Conservation (phyloP, 2,888 invertebrate species). For the Neoscelio sp. region DNA sequence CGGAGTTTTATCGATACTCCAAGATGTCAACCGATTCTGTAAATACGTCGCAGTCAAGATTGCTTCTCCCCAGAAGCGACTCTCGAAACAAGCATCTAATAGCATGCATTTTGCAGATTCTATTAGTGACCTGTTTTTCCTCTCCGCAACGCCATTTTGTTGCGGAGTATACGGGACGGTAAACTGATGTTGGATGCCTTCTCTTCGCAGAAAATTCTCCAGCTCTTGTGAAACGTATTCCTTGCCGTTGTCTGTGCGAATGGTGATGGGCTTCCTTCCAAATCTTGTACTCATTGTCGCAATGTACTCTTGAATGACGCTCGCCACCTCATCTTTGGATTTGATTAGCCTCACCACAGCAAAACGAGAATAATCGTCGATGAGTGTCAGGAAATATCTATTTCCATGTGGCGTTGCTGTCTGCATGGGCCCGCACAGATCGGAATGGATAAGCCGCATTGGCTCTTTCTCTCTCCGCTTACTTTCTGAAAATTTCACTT, state of each 20-base stretch:
- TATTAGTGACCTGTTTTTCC: slow-evolving; percentile 40
- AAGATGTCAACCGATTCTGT: slow-evolving; percentile 23
- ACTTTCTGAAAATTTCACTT: slow-evolving; percentile 64
- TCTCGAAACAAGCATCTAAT: slow-evolving; percentile 32
- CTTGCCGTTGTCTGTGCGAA: slow-evolving; percentile 28
- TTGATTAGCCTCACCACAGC: slow-evolving; percentile 49
- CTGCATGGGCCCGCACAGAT: slow-evolving; percentile 72
- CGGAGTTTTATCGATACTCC: slow-evolving; percentile 31
- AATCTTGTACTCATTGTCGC: slow-evolving; percentile 39
- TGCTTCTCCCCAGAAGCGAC: slow-evolving; percentile 53
- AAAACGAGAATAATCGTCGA: slow-evolving; percentile 63
- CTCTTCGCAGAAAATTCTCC: slow-evolving; percentile 23
- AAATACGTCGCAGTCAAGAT: slow-evolving; percentile 47
- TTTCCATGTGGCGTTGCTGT: slow-evolving; percentile 62
- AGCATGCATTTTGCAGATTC: slow-evolving; percentile 49
- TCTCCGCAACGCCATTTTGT: slow-evolving; percentile 56
- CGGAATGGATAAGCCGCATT: slow-evolving; percentile 68
- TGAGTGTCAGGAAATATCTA: slow-evolving; percentile 66
- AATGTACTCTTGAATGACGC: slow-evolving; percentile 46
- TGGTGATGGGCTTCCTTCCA: slow-evolving; percentile 6
- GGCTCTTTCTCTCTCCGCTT: slow-evolving; percentile 41
- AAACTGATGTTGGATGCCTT: slow-evolving; percentile 40
- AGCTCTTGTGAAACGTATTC: slow-evolving; percentile 35
- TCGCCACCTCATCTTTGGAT: slow-evolving; percentile 46
- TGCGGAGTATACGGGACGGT: slow-evolving; percentile 49